Percentiles rank a stretch among this genome's conserved stretches.
Evolutionary conservation across 2,888 invertebrate genomes (phyloP).

Genomic region (Pasiphila rectangulata): DNA sequence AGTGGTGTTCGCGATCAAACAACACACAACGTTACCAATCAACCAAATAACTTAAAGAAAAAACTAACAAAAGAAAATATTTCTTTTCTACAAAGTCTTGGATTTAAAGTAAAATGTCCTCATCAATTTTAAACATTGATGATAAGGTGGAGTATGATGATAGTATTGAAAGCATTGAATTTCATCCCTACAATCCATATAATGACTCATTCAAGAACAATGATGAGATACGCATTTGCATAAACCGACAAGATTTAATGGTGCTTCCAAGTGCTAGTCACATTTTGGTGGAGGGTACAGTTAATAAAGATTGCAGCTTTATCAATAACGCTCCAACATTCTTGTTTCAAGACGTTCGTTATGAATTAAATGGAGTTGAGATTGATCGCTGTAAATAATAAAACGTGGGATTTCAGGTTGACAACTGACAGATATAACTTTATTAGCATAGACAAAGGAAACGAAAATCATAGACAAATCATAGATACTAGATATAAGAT

Average conservation of each 20-base stretch:
- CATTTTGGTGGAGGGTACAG: not conserved
- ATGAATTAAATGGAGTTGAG: not conserved
- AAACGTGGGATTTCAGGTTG: too few relatives aligned
- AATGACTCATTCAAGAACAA: conserved; percentile 34
- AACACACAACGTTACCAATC: not conserved
- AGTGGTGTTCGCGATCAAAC: not conserved
- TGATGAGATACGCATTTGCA: conserved; percentile 37
- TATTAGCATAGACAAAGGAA: too few relatives aligned
- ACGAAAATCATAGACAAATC: too few relatives aligned
- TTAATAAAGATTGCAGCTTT: conserved; percentile 1
- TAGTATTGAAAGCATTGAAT: conserved; percentile 16
- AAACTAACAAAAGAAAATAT: not conserved
- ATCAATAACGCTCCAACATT: not conserved
- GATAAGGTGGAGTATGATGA: conserved; percentile 8
- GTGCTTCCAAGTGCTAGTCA: not conserved
- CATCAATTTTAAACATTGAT: conserved; percentile 10
- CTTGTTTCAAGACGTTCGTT: not conserved
- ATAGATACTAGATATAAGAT: too few relatives aligned
- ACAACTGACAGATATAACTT: too few relatives aligned
- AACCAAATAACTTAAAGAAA: not conserved
- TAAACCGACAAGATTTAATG: not conserved
- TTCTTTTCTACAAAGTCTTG: conserved; percentile 3
- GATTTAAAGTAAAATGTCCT: conserved; percentile 11
- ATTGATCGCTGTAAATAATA: too few relatives aligned
- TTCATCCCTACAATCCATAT: conserved; percentile 17